Conservation (phyloP, 2,113 vertebrate genomes). For the Uropsilus gracilis region DNA sequence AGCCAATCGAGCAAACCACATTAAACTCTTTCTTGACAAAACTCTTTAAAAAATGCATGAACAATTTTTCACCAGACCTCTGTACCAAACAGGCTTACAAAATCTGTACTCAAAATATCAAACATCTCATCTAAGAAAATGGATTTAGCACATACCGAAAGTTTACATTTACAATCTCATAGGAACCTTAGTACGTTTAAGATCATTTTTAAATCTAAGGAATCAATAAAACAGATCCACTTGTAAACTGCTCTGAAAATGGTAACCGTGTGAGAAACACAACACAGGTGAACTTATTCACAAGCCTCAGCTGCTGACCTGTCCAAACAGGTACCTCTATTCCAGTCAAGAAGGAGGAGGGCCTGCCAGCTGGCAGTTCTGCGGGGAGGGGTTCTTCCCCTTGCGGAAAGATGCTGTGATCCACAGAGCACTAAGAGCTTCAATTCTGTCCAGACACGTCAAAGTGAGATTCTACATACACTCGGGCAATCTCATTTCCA, state of each 20-base stretch:
- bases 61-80: conserved; percentile 15
- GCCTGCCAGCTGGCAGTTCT: background rate
- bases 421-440: conserved; percentile 36
- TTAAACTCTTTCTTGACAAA: conserved; percentile 26
- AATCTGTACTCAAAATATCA: conserved; percentile 6
- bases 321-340: background rate
- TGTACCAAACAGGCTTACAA: background rate
- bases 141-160: background rate
- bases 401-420: conserved; percentile 8
- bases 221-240: background rate
- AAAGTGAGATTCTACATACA: conserved; percentile 60
- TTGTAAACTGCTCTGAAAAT: conserved; percentile 35
- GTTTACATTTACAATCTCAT: conserved; percentile 36
- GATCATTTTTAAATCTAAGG: conserved; percentile 30
- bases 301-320: background rate
- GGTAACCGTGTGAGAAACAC: conserved; percentile 7
- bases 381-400: background rate
- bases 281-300: background rate
- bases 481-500: conserved; percentile 49
- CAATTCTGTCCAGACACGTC: conserved; percentile 18
- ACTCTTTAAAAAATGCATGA: background rate
- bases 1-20: conserved; percentile 4
- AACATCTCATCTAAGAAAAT: conserved; percentile 31
- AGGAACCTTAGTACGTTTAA: background rate
- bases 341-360: background rate